Evolutionary conservation across 92 coral and sea anemone genomes (phyloP), one percentile per base, ranked within the genome.

Genomic region (Galaxea fascicularis): DNA sequence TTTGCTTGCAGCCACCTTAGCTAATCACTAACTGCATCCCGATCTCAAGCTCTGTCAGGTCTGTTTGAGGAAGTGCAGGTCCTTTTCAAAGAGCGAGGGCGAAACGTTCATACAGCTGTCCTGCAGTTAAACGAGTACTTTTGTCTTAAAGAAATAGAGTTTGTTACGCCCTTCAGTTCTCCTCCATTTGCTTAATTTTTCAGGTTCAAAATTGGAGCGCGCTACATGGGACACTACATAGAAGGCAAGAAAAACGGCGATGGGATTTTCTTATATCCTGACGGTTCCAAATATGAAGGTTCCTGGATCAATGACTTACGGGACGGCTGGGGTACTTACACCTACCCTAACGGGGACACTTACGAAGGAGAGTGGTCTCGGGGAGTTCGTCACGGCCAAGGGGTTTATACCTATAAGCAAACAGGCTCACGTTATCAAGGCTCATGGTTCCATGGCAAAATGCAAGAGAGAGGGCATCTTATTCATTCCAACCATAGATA

Each of bases 121-220:
- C n/a, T n/a, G n/a, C n/a, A n/a, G n/a, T n/a, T n/a, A n/a, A n/a
- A n/a, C n/a, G n/a, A n/a, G n/a, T n/a, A n/a, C n/a, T n/a, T n/a
- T n/a, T n/a, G n/a, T n/a, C n/a, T n/a, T n/a, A n/a, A n/a, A n/a
- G 41, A 6, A 35, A 35, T 35, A 35, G 41, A 35, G n/a, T n/a
- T n/a, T n/a, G n/a, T 35, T 35, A 35, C 41, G 6, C 41, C 41
- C 6, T 6, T 35, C 6, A 35, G 2, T 35, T 2, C 41, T 6
- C 2, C 2, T 35, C 3, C 41, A 35, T 6, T 2, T 35, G 26
- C 29, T 64, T n/a, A 27, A 16, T 22, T 21, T 86, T 69, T 10
- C 65, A 94, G 98, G 84, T 94, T 94, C 80, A 94, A 90, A 77
- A 94, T 92, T 69, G 95, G 95, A 14, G 98, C 95, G n/a, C 93